A percentile compares a stretch with the other conserved stretches of the same genome.
phyloP scores from a whole-genome alignment of 2,888 invertebrate species.

The Podotricha telesiphe region DNA sequence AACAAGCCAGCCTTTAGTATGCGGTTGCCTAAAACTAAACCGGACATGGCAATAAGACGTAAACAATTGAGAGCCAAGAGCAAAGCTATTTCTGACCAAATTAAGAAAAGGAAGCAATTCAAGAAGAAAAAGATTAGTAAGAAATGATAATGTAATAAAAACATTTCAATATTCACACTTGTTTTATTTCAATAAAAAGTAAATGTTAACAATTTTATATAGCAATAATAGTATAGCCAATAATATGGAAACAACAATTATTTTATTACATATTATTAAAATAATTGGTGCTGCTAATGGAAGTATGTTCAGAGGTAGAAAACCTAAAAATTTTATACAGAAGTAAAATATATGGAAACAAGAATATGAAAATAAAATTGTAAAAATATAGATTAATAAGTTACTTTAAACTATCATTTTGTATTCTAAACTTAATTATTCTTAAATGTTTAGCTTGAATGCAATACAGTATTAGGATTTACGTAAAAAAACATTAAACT shows the following conservation, averaged over 20 bases:
- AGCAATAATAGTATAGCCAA: constrained; percentile 18
- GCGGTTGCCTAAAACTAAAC: constrained; percentile 64
- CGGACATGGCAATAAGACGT: constrained; percentile 75
- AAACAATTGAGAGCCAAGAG: constrained; percentile 78
- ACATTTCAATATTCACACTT: constrained; percentile 33
- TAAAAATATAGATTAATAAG: not conserved
- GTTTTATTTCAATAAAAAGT: constrained; percentile 39
- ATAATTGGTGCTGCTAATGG: constrained; percentile 1
- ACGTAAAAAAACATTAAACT: not conserved
- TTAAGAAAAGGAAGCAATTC: constrained; percentile 74
- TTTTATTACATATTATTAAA: not conserved
- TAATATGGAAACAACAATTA: constrained; percentile 13
- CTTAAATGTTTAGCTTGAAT: constrained; percentile 12
- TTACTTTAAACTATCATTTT: not conserved
- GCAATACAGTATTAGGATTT: not conserved
- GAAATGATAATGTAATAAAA: constrained; percentile 48
- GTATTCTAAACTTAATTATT: not conserved
- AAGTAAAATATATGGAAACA: not conserved
- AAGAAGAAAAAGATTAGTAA: constrained; percentile 69
- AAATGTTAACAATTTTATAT: constrained; percentile 26
- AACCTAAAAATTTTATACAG: not conserved
- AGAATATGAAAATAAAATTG: too few relatives aligned
- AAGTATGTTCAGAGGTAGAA: constrained; percentile 12
- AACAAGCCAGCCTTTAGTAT: constrained; percentile 55
- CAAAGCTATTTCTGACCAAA: constrained; percentile 75